Evolutionary conservation across 2,888 invertebrate species (phyloP).

Genomic region (Diogma glabrata): DNA sequence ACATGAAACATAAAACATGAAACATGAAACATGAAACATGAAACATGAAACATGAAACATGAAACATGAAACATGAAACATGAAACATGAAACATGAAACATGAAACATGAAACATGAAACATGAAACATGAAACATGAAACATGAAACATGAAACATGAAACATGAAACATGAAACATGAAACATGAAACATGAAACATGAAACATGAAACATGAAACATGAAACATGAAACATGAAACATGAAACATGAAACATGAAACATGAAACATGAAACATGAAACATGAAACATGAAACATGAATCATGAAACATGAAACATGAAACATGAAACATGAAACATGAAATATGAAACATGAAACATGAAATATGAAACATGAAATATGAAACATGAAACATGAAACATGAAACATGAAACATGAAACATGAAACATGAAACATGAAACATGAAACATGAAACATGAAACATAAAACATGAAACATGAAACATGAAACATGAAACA

Average conservation of each 20-base stretch:
- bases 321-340: background rate
- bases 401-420: background rate
- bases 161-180: background rate
- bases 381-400: background rate
- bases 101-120: background rate
- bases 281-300: background rate
- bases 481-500: background rate
- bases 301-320: background rate
- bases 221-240: background rate
- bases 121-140: background rate
- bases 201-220: background rate
- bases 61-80: background rate
- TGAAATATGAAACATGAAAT: background rate
- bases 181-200: background rate
- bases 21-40: background rate
- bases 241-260: background rate
- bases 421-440: background rate
- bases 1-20: background rate
- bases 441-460: background rate
- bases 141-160: background rate
- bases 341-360: background rate
- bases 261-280: background rate
- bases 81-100: background rate
- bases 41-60: background rate
- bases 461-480: background rate